These are phyloP conservation scores for Lithophane socia DNA, from an alignment of 2,888 invertebrate genomes.

Conservation along the genomic window DNA sequence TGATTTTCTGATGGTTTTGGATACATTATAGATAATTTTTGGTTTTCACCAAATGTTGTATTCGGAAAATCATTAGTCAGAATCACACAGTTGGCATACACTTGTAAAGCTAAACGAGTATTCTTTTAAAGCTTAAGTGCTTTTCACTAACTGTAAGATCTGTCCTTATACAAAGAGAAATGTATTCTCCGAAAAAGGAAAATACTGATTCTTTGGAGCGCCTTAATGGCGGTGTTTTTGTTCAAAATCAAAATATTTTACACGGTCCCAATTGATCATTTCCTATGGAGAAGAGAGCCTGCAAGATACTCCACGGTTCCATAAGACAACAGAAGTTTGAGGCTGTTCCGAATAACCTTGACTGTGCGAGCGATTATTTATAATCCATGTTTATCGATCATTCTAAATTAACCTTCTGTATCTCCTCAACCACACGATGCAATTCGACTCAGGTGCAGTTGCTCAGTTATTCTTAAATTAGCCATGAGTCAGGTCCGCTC, in stretches of 20 bases:
- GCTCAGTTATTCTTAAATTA: slow-evolving; percentile 58
- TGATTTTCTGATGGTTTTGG: background rate
- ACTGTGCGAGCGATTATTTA: background rate
- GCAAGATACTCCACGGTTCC: background rate
- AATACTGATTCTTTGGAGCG: background rate
- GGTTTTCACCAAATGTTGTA: background rate
- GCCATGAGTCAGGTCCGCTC: slow-evolving; percentile 51
- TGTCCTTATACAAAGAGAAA: background rate
- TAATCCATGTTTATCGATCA: slow-evolving; percentile 1
- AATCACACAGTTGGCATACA: background rate
- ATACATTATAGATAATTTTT: background rate
- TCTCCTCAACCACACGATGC: slow-evolving; percentile 18
- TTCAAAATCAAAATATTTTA: no score
- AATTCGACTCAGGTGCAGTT: slow-evolving; percentile 54
- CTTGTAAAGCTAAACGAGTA: background rate
- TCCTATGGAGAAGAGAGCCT: background rate
- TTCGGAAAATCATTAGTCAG: background rate
- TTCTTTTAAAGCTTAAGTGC: background rate
- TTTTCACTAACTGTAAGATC: background rate
- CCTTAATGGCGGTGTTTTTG: background rate
- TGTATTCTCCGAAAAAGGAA: background rate
- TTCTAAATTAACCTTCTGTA: slow-evolving; percentile 20
- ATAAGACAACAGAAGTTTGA: background rate
- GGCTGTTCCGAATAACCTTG: background rate
- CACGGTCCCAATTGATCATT: background rate